Evolutionary conservation across 2,888 invertebrate species (phyloP), one percentile per base, ranked within the genome.

Genomic region (Podotricha telesiphe): DNA sequence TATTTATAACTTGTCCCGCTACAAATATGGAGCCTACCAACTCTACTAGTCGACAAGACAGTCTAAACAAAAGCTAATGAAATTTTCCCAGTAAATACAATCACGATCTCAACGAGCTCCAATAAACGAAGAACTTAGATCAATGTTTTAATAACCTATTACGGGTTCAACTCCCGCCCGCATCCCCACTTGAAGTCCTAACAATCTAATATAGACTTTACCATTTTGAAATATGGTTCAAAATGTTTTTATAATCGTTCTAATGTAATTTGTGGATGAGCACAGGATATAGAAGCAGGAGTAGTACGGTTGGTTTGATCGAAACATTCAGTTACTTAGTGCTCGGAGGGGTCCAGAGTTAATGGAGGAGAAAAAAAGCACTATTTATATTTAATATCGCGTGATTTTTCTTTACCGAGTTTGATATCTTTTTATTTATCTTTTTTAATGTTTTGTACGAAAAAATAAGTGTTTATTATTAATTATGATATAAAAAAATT

Each of bases 141-240:
- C 72, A 72, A 73, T 63, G 73, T 74, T 74, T 75, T 75, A 76
- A 77, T 75, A 76, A 74, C 76, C 74, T 74, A 75, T 75, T 75
- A 74, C 71, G 51, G 68, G 71, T 73, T 73, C 73, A 71, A 70
- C 68, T 71, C 71, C 68, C 73, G 70, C 77, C 76, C 77, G 77
- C 77, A 76, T 76, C 61, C 65, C 55, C 67, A 61, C 63, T 51
- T 51, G 42, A 68, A 48, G 37, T 17, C 10, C 8, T 19, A 28
- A 28, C 42, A 17, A 5, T 8, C 37, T 42, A 65, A 65, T 63
- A 67, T 37, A 8, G 6, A 50, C 55, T 22, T 37, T 74, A 70
- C 28, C 0, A 0, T 5, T 1, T n/a, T 8, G 0, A 0, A 0
- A 19, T 73, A 74, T 22, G 22, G 69, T 66, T 51, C 7, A n/a